phyloP scores from a whole-genome alignment of 1,140 invertebrate genomes.

The Temnothorax longispinosus region DNA sequence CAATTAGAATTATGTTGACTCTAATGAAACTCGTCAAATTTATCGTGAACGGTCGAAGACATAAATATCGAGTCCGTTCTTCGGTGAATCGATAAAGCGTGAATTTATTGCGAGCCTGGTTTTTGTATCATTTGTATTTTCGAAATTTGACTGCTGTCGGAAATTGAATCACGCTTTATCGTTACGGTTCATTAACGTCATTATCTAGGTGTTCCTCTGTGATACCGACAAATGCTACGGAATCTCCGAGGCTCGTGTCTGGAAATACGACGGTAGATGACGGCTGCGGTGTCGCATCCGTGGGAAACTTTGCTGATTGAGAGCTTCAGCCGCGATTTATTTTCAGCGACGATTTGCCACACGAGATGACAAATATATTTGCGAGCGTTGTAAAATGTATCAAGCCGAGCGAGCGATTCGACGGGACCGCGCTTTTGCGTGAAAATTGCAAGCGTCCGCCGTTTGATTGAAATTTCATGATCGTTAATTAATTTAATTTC shows the following conservation, averaged over 20 bases:
- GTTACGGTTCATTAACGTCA: background rate
- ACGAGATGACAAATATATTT: background rate
- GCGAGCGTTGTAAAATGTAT: constrained; percentile 18
- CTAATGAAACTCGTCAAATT: background rate
- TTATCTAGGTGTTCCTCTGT: background rate
- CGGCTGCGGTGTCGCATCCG: background rate
- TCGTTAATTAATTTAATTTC: background rate
- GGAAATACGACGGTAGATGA: constrained; percentile 3
- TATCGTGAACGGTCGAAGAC: background rate
- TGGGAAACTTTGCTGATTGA: background rate
- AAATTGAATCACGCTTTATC: background rate
- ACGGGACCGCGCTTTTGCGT: background rate
- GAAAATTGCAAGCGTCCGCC: background rate
- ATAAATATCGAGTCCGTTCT: background rate
- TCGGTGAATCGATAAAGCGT: background rate
- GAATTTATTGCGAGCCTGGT: background rate
- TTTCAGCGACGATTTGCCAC: background rate
- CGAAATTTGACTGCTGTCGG: background rate
- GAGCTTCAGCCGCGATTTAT: background rate
- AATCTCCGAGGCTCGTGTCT: background rate
- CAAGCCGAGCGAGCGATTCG: background rate
- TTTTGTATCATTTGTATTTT: background rate
- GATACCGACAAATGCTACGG: background rate
- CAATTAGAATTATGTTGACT: background rate
- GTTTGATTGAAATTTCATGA: background rate